Percentiles rank a stretch among this genome's conserved stretches.
These are phyloP conservation scores for Amiota minor DNA, from an alignment of 2,888 invertebrate genomes.

Conservation along the genomic window DNA sequence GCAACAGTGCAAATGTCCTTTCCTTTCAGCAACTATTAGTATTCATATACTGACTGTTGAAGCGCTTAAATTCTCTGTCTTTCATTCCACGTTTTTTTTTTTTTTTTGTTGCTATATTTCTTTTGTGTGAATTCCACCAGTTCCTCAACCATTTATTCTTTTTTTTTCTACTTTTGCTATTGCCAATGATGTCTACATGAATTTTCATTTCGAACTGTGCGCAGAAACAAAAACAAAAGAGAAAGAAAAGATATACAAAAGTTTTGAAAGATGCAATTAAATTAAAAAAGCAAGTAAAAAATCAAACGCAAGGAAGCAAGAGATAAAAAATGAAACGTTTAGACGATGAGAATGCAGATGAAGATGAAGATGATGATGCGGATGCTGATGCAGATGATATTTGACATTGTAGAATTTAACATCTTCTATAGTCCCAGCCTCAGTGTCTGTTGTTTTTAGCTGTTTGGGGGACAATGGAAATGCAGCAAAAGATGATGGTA, in stretches of 20 bases:
- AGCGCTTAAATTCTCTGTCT: constrained; percentile 39
- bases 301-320: not conserved
- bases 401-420: too few relatives aligned
- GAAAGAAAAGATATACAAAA: constrained; percentile 30
- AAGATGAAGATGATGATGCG: constrained; percentile 57
- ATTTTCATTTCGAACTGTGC: constrained; percentile 61
- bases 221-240: not conserved
- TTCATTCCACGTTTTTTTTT: constrained; percentile 28
- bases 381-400: constrained; percentile 54
- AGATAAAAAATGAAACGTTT: constrained; percentile 5
- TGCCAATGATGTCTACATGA: constrained; percentile 56
- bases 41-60: constrained; percentile 63
- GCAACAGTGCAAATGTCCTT: constrained; percentile 59
- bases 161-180: constrained; percentile 23
- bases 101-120: not conserved
- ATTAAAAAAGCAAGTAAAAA: constrained; percentile 40
- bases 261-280: constrained; percentile 65
- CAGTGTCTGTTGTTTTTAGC: too few relatives aligned
- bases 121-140: not conserved
- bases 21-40: constrained; percentile 63
- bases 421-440: too few relatives aligned
- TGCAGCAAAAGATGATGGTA: not conserved
- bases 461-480: too few relatives aligned
- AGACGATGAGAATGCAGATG: not conserved
- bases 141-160: not conserved